Conservation (phyloP, 2,888 invertebrate genomes). For the Rotaria sp. region DNA sequence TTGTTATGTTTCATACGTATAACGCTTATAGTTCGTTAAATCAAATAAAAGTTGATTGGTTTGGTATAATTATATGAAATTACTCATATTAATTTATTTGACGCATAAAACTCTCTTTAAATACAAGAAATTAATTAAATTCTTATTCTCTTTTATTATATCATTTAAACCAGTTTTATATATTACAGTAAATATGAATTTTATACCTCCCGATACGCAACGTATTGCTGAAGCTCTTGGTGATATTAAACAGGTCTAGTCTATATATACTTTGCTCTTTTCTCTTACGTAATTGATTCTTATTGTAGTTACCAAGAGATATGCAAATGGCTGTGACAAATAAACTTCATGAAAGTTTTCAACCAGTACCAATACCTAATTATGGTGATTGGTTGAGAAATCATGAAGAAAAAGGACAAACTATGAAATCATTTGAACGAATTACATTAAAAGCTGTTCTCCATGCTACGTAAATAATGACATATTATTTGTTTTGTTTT, state of each 20-base stretch:
- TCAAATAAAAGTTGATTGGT: not conserved
- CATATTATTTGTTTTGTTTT: not conserved
- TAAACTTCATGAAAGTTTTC: not conserved
- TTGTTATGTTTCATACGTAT: too few relatives aligned
- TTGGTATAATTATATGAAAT: not conserved
- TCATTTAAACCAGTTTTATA: too few relatives aligned
- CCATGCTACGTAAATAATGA: not conserved
- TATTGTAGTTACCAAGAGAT: too few relatives aligned
- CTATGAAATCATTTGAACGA: not conserved
- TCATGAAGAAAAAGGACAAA: not conserved
- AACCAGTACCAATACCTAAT: not conserved
- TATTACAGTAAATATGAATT: not conserved
- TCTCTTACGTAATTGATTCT: too few relatives aligned
- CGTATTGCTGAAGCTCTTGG: not conserved
- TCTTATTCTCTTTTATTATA: too few relatives aligned
- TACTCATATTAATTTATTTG: too few relatives aligned
- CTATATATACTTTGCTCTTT: too few relatives aligned
- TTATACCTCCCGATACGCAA: not conserved
- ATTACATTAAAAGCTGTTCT: not conserved
- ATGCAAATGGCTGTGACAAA: too few relatives aligned
- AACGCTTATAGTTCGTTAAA: too few relatives aligned
- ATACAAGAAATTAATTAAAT: too few relatives aligned
- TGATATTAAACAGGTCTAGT: not conserved
- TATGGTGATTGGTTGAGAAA: not conserved
- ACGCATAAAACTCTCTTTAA: too few relatives aligned